phyloP scores from a whole-genome alignment of 2,797 vertebrate species.

The Aselliscus stoliczkanus region DNA sequence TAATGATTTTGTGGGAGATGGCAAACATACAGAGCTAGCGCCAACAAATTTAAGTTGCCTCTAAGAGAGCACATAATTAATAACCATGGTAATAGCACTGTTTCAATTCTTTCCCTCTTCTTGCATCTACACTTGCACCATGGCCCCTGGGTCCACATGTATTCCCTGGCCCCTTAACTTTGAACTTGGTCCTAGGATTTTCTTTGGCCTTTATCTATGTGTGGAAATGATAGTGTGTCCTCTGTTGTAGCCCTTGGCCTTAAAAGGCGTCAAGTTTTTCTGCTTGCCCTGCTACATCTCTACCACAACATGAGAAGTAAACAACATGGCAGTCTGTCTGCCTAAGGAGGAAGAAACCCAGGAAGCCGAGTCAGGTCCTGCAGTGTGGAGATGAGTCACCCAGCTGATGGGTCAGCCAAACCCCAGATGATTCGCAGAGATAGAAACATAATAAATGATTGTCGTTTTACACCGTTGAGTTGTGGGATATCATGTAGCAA shows the following conservation, averaged over 20 bases:
- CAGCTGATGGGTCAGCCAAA: background rate
- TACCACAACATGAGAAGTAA: background rate
- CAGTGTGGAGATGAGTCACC: background rate
- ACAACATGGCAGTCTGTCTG: no score
- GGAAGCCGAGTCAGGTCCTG: background rate
- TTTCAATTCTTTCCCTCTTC: background rate
- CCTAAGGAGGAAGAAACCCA: background rate
- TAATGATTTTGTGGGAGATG: background rate
- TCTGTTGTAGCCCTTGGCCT: background rate
- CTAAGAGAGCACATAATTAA: background rate
- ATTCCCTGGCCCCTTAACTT: background rate
- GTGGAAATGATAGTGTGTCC: background rate
- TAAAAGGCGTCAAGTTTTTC: background rate
- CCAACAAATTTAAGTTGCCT: background rate
- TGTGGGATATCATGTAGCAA: background rate
- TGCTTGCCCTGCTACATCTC: background rate
- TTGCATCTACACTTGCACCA: background rate
- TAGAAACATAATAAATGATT: background rate
- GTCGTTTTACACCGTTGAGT: background rate
- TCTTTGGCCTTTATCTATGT: background rate
- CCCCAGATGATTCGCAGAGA: background rate
- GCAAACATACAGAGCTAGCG: background rate
- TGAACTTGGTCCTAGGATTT: background rate
- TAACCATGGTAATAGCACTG: background rate
- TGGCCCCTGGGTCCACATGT: background rate